Percentiles rank a stretch among this genome's conserved stretches.
These are phyloP conservation scores for Asteroscopus sphinx DNA, from an alignment of 2,888 invertebrate species.

Conservation along the genomic window DNA sequence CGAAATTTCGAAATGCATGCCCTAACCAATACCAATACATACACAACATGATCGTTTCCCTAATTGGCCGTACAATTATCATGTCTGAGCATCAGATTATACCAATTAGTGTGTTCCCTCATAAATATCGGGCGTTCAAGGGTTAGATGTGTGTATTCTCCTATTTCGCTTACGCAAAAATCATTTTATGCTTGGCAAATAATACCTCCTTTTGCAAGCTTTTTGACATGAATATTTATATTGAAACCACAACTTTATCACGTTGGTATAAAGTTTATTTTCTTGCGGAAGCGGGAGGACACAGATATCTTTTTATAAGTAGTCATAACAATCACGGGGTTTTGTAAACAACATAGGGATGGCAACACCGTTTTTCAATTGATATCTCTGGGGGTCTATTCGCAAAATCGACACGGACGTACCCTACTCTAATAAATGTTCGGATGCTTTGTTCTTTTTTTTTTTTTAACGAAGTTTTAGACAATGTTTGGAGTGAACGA, in stretches of 20 bases:
- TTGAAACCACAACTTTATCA: background rate
- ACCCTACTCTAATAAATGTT: no score
- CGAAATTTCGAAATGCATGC: no score
- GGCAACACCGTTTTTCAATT: conserved; percentile 22
- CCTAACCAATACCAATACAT: no score
- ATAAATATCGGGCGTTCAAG: conserved; percentile 20
- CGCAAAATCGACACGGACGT: no score
- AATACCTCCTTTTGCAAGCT: background rate
- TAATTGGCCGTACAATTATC: conserved; percentile 42
- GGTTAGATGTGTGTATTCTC: conserved; percentile 6
- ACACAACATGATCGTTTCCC: background rate
- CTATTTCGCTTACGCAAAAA: conserved; percentile 19
- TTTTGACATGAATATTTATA: background rate
- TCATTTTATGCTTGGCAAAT: conserved; percentile 29
- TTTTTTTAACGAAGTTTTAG: no score
- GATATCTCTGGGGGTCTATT: conserved; percentile 18
- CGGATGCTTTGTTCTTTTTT: no score
- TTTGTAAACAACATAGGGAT: conserved; percentile 22
- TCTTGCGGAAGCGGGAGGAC: no score
- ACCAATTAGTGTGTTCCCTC: conserved; percentile 35
- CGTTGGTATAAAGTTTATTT: background rate
- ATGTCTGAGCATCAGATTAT: conserved; percentile 35
- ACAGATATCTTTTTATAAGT: conserved; percentile 9
- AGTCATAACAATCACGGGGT: conserved; percentile 15
- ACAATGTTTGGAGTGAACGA: no score